These are phyloP conservation scores for Phorcus lineatus DNA, from an alignment of 2,888 invertebrate species.

Conservation along the genomic window DNA sequence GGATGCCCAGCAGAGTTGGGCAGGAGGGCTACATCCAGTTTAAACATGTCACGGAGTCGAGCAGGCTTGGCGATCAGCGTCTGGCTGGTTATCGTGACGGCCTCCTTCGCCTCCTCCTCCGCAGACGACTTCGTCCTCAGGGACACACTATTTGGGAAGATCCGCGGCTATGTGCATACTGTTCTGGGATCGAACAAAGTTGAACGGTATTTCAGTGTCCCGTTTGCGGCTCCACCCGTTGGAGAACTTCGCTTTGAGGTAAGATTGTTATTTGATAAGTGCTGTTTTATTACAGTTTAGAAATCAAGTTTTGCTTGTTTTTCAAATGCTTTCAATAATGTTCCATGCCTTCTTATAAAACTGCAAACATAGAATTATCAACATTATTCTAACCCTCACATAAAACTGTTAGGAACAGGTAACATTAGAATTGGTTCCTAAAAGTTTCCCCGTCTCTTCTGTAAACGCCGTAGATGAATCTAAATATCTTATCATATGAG, in stretches of 20 bases:
- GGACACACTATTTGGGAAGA: constrained; percentile 52
- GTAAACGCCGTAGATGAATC: no score
- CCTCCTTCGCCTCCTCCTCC: not conserved
- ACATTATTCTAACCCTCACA: no score
- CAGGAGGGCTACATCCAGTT: not conserved
- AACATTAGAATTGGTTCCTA: no score
- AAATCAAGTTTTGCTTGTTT: no score
- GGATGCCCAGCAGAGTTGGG: not conserved
- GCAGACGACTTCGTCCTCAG: constrained; percentile 32
- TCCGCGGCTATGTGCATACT: constrained; percentile 48
- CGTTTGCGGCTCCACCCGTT: constrained; percentile 61
- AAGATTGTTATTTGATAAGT: constrained; percentile 2
- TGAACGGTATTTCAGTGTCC: constrained; percentile 58
- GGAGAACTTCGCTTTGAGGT: constrained; percentile 58
- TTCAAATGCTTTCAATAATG: no score
- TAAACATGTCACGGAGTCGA: not conserved
- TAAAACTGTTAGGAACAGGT: no score
- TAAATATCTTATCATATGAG: no score
- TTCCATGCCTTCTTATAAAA: no score
- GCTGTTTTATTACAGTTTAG: no score
- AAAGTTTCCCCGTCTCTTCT: no score
- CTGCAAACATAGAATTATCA: no score
- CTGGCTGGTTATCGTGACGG: not conserved
- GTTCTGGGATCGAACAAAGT: constrained; percentile 40
- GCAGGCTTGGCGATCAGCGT: not conserved